A percentile compares a stretch with the other conserved stretches of the same genome.
Evolutionary conservation across 2,797 vertebrate species (phyloP).

Genomic region (Pseudotriccus pelzelni): DNA sequence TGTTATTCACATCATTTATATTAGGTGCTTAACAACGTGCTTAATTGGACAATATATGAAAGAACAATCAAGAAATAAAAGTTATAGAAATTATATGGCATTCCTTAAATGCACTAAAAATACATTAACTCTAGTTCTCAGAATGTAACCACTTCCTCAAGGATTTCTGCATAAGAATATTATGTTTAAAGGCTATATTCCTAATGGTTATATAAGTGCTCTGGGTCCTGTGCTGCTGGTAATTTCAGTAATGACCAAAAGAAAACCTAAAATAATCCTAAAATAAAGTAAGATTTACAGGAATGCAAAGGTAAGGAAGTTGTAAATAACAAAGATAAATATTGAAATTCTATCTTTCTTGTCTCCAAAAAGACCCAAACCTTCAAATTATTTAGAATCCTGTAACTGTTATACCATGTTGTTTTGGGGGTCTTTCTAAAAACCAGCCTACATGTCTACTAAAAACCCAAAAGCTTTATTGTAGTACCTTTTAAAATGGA

Average conservation of each 20-base stretch:
- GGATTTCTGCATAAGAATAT: background rate
- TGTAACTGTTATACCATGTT: background rate
- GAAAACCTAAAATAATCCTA: background rate
- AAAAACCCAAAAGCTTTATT: background rate
- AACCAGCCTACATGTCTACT: background rate
- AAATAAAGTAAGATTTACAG: background rate
- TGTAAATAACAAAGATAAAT: background rate
- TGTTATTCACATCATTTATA: background rate
- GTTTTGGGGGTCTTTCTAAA: background rate
- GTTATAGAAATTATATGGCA: background rate
- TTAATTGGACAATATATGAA: background rate
- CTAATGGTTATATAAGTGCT: background rate
- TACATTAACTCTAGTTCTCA: background rate
- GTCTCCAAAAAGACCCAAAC: background rate
- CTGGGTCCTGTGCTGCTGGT: background rate
- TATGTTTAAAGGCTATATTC: background rate
- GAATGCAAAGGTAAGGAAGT: background rate
- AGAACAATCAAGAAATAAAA: background rate
- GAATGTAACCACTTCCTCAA: background rate
- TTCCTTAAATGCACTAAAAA: background rate
- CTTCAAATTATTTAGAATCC: background rate
- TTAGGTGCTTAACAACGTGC: background rate
- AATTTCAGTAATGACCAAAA: background rate
- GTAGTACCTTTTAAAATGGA: background rate
- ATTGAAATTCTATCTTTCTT: background rate